These are phyloP conservation scores for Arctocebus calabarensis DNA, from an alignment of 2,797 vertebrate genomes.

Conservation along the genomic window DNA sequence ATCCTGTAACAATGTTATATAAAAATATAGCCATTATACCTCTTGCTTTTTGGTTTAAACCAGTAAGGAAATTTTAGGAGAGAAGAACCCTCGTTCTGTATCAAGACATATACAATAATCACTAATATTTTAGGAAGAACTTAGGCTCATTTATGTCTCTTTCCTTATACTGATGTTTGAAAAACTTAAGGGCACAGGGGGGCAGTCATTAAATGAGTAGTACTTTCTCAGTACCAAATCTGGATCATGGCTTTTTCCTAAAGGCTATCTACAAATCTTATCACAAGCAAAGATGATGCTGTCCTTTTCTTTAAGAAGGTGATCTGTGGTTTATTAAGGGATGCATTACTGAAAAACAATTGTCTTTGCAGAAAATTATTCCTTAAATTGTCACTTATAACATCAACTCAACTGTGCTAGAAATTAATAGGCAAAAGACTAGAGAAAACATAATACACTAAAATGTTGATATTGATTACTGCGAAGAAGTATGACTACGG, in stretches of 20 bases:
- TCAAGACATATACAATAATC: constrained; percentile 32
- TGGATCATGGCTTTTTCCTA: background rate
- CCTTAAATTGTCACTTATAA: constrained; percentile 14
- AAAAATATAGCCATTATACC: background rate
- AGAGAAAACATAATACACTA: background rate
- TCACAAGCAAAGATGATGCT: background rate
- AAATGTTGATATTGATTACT: background rate
- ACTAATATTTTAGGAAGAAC: constrained; percentile 13
- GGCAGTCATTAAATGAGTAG: background rate
- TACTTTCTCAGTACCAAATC: background rate
- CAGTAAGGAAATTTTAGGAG: constrained; percentile 24
- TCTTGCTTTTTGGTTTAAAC: constrained; percentile 37
- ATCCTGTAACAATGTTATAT: background rate
- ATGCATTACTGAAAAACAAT: background rate
- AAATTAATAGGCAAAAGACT: constrained; percentile 43
- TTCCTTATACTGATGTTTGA: constrained; percentile 13
- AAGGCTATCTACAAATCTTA: background rate
- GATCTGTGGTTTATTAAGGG: background rate
- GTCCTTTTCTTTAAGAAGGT: constrained; percentile 20
- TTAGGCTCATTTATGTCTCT: background rate
- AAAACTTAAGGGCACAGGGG: background rate
- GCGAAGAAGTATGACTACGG: background rate
- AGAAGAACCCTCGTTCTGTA: background rate
- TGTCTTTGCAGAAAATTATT: background rate
- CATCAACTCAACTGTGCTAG: background rate